Base-by-base conservation (phyloP, 2,888 invertebrate genomes). In the Pseudococcus jackbeardsleyi region DNA sequence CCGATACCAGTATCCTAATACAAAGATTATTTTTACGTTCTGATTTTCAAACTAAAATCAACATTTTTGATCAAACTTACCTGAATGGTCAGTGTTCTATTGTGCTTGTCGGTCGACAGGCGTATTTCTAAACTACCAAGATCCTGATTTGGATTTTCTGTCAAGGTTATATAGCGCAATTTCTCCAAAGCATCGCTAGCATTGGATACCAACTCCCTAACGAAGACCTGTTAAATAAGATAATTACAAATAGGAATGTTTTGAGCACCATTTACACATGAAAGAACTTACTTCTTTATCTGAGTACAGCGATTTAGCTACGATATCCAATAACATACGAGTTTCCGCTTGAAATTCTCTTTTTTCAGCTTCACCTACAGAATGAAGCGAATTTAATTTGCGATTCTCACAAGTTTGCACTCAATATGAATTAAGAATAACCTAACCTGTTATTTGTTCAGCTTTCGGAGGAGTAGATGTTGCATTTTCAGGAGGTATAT, bases 301-400 rank as follows among this genome's bases (percentile, higher is more conserved):
- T 0, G 99, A 99, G 92, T 99, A 99, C 59, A 99, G 92, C 0
- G 99, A 99, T 91, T 97, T 95, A 0, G 99, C 99, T 0, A 99
- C 99, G 92, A 99, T 99, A 91, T 99, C 98, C 85, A 99, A 92
- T 68, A 99, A 92, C 96, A 98, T 98, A 89, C 96, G 93, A 0
- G 99, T 99, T 93, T 99, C 99, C 0, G 99, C 99, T 92, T 99
- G 97, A 91, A 99, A 99, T 91, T 98, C 98, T 92, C 95, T 95
- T 91, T 95, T 96, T 82, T 93, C 93, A 54, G 92, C 90, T 90
- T 94, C 94, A 22, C 94, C 93, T 93, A 89, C 72, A 90, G 91
- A 15, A 68, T 19, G 19, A 33, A 68, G 46, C 9, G 19, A 1
- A 1, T 17, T 68, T 2, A 42, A 68, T 19, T 42, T 17, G 11